A percentile compares a stretch with the other conserved stretches of the same genome.
Conservation (phyloP, 2,888 invertebrate species). For the Alviniconcha strummeri region DNA sequence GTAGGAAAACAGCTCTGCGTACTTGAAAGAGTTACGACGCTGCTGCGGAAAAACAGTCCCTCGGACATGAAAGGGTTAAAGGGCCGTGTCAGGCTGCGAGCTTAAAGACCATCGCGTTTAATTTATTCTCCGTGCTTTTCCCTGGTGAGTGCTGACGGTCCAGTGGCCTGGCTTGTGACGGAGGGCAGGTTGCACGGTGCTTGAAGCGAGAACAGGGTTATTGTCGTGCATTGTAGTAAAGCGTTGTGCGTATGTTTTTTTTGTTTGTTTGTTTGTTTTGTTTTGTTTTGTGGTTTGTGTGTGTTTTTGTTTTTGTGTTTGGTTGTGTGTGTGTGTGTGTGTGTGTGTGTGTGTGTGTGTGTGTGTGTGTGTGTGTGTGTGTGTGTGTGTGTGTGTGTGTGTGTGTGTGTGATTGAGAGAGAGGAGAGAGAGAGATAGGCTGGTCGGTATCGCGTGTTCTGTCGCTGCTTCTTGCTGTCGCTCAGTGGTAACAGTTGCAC, state of each 20-base stretch:
- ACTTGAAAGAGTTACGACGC: constrained; percentile 8
- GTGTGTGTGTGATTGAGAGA: background rate
- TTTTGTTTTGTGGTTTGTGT: background rate
- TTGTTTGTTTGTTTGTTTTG: background rate
- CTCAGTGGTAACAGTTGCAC: too few species aligned
- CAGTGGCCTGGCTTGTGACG: background rate
- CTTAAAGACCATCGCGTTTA: background rate
- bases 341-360: background rate
- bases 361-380: background rate
- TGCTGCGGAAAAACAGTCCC: background rate
- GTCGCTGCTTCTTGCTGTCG: too few species aligned
- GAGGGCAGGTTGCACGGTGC: background rate
- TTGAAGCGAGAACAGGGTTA: too few species aligned
- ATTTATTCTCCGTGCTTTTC: too few species aligned
- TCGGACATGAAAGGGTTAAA: background rate
- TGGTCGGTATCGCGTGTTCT: too few species aligned
- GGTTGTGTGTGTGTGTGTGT: background rate
- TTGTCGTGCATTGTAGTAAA: too few species aligned
- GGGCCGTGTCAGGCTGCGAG: constrained; percentile 5
- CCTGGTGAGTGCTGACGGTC: background rate
- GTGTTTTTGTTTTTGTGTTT: background rate
- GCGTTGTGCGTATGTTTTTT: too few species aligned
- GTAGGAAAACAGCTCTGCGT: background rate
- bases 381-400: background rate
- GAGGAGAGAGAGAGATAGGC: background rate